phyloP scores from a whole-genome alignment of 1,140 invertebrate genomes.

The Pachypsylla venusta region DNA sequence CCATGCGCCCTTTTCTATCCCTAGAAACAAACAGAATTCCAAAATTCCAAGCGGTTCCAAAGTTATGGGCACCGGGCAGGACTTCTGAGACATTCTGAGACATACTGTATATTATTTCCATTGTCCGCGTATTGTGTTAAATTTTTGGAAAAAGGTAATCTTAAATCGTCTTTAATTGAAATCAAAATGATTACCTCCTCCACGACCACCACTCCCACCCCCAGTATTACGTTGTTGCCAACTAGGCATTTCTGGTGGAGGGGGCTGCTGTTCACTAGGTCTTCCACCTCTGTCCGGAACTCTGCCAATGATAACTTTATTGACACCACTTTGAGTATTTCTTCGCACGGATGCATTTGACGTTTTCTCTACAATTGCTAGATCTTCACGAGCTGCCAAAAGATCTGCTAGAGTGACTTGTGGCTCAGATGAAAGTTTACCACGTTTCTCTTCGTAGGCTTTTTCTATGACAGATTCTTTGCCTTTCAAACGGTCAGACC shows the following conservation, averaged over 20 bases:
- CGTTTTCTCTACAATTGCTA: slow-evolving; percentile 76
- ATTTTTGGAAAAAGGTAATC: no score
- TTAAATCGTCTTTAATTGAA: no score
- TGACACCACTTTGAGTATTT: slow-evolving; percentile 63
- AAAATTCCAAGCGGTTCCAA: no score
- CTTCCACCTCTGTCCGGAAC: slow-evolving; percentile 81
- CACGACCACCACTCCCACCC: slow-evolving; percentile 11
- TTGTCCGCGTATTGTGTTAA: no score
- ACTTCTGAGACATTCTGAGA: no score
- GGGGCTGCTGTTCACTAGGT: slow-evolving; percentile 71
- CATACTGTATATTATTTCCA: no score
- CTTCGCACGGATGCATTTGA: slow-evolving; percentile 61
- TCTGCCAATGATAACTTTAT: slow-evolving; percentile 41
- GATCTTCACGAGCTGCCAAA: slow-evolving; percentile 62
- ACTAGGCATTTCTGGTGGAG: slow-evolving; percentile 89
- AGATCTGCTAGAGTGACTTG: slow-evolving; percentile 52
- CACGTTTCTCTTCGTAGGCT: slow-evolving; percentile 49
- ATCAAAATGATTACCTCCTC: no score
- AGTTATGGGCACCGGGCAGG: no score
- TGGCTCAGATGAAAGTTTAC: slow-evolving; percentile 42
- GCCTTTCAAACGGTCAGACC: slow-evolving; percentile 64
- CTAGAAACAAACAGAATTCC: no score
- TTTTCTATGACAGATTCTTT: slow-evolving; percentile 56
- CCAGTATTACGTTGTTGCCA: slow-evolving; percentile 49
- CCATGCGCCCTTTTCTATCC: no score